Conservation (phyloP, 1,140 invertebrate species). For the Orchestia grillus region DNA sequence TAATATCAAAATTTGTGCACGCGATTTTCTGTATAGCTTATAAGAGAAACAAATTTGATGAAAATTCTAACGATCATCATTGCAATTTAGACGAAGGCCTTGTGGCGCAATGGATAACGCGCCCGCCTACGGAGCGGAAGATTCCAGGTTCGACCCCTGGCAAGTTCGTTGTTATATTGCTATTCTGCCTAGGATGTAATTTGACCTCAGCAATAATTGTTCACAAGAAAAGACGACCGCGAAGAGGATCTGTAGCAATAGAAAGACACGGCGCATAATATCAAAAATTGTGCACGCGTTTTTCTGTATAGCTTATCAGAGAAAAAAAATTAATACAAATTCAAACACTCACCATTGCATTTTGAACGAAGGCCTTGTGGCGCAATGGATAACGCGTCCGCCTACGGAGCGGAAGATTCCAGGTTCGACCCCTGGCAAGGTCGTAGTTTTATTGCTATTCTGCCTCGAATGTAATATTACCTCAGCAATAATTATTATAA, state of each 20-base stretch:
- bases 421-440: conserved; percentile 67
- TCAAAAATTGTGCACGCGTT: not conserved
- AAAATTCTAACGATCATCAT: not conserved
- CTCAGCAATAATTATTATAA: no score
- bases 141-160: conserved; percentile 72
- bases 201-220: not conserved
- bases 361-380: conserved; percentile 68
- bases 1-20: no score
- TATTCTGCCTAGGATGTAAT: not conserved
- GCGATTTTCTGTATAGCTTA: not conserved
- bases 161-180: conserved; percentile 57
- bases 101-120: conserved; percentile 72
- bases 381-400: conserved; percentile 73
- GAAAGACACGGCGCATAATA: no score
- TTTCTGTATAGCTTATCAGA: not conserved
- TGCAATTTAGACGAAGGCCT: not conserved
- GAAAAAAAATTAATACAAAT: not conserved
- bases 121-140: conserved; percentile 73
- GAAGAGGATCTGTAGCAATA: no score
- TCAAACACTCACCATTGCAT: not conserved
- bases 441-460: not conserved
- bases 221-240: no score
- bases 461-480: no score
- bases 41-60: not conserved
- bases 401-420: conserved; percentile 72